These are phyloP conservation scores for Xenopus borealis DNA, from an alignment of 2,113 vertebrate genomes.

Conservation along the genomic window DNA sequence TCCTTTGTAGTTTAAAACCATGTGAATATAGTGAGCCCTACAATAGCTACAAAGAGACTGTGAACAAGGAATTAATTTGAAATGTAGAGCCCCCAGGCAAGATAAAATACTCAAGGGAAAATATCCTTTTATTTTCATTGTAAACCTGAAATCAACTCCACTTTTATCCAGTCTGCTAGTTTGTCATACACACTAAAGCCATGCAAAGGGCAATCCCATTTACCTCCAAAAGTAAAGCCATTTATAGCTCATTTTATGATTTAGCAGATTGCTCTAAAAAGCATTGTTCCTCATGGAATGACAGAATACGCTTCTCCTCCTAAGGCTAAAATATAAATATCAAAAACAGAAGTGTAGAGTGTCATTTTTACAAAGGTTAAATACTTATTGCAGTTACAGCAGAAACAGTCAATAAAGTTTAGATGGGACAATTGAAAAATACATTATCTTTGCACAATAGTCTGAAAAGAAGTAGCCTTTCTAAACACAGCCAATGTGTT, in stretches of 20 bases:
- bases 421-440: no score
- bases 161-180: slow-evolving; percentile 14
- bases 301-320: not conserved
- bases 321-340: not conserved
- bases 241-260: slow-evolving; percentile 13
- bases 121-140: slow-evolving; percentile 24
- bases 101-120: slow-evolving; percentile 25
- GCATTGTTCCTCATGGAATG: not conserved
- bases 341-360: not conserved
- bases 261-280: slow-evolving; percentile 8
- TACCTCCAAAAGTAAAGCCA: slow-evolving; percentile 1
- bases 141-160: slow-evolving; percentile 1
- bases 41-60: slow-evolving; percentile 23
- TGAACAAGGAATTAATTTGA: slow-evolving; percentile 28
- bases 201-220: not conserved
- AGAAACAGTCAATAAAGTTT: not conserved
- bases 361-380: not conserved
- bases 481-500: no score
- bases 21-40: slow-evolving; percentile 13
- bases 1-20: slow-evolving; percentile 38
- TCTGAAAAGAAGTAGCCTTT: no score
- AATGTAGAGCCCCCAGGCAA: slow-evolving; percentile 35
- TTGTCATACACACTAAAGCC: slow-evolving; percentile 15
- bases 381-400: not conserved
- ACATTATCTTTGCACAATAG: no score